Percentiles rank a stretch among this genome's conserved stretches.
Evolutionary conservation across 2,797 vertebrate species (phyloP).

Genomic region (Gastrophryne carolinensis): DNA sequence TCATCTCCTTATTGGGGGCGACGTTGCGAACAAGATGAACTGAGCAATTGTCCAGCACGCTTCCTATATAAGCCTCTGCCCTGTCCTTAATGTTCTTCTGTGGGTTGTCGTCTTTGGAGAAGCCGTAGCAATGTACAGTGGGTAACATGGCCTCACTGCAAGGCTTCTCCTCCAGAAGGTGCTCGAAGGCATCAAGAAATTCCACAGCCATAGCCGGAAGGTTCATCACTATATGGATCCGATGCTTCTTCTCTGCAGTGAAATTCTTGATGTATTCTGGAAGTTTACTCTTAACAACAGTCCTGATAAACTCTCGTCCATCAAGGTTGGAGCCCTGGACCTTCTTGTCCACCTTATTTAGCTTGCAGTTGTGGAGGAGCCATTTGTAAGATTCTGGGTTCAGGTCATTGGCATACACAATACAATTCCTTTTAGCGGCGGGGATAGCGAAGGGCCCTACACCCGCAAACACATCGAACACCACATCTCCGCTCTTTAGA

Average conservation of each 20-base stretch:
- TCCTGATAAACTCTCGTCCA: constrained; percentile 85
- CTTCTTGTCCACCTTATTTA: constrained; percentile 86
- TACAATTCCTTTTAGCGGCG: constrained; percentile 79
- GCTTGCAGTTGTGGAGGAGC: constrained; percentile 88
- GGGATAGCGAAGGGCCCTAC: constrained; percentile 92
- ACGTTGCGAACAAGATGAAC: constrained; percentile 89
- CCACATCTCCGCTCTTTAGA: constrained; percentile 73
- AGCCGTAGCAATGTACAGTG: constrained; percentile 87
- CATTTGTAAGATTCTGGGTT: constrained; percentile 90
- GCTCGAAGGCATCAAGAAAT: constrained; percentile 83
- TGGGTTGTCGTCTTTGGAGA: constrained; percentile 83
- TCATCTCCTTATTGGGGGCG: constrained; percentile 94
- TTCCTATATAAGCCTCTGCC: constrained; percentile 74
- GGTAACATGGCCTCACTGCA: constrained; percentile 67
- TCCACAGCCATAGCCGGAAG: constrained; percentile 88
- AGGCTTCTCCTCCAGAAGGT: constrained; percentile 69
- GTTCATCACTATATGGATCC: constrained; percentile 91
- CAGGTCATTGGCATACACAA: constrained; percentile 89
- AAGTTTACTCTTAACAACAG: constrained; percentile 79
- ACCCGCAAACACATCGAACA: constrained; percentile 92
- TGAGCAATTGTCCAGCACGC: constrained; percentile 73
- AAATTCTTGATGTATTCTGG: constrained; percentile 64
- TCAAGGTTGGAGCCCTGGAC: constrained; percentile 86
- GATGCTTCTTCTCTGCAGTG: constrained; percentile 50
- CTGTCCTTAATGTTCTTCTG: constrained; percentile 73